phyloP scores from a whole-genome alignment of 2,888 invertebrate species.

The Candidula unifasciata region DNA sequence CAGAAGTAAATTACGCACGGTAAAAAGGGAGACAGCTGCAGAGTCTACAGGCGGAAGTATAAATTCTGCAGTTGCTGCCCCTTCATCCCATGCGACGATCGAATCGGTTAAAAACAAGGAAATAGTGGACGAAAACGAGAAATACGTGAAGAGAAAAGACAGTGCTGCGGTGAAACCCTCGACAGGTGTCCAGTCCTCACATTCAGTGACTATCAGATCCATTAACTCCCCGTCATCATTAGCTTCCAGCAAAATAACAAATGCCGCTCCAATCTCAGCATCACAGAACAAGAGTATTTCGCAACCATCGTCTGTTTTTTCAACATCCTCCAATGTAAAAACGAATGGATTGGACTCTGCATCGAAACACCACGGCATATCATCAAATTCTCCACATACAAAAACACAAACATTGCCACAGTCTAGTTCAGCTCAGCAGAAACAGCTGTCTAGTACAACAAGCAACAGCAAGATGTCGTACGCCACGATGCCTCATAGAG shows the following conservation, averaged over 20 bases:
- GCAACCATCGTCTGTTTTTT: background rate
- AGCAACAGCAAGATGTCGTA: background rate
- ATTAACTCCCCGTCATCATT: conserved; percentile 3
- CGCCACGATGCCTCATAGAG: background rate
- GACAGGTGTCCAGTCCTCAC: background rate
- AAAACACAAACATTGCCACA: background rate
- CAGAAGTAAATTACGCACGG: background rate
- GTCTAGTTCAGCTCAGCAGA: background rate
- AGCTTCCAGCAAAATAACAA: background rate
- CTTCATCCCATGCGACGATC: background rate
- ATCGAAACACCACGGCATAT: background rate
- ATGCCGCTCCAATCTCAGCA: background rate
- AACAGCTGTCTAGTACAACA: background rate
- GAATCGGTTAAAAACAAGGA: background rate
- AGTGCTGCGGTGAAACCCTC: background rate
- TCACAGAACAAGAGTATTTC: background rate
- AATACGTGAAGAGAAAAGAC: conserved; percentile 29
- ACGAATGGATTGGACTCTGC: background rate
- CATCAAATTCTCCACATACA: background rate
- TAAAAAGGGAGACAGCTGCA: conserved; percentile 4
- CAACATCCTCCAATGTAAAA: background rate
- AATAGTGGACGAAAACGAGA: background rate
- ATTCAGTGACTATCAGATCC: conserved; percentile 5
- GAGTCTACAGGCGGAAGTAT: background rate
- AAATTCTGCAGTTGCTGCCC: conserved; percentile 16